These are phyloP conservation scores for Phalacrocorax carbo DNA, from an alignment of 2,113 vertebrate species.

Conservation along the genomic window DNA sequence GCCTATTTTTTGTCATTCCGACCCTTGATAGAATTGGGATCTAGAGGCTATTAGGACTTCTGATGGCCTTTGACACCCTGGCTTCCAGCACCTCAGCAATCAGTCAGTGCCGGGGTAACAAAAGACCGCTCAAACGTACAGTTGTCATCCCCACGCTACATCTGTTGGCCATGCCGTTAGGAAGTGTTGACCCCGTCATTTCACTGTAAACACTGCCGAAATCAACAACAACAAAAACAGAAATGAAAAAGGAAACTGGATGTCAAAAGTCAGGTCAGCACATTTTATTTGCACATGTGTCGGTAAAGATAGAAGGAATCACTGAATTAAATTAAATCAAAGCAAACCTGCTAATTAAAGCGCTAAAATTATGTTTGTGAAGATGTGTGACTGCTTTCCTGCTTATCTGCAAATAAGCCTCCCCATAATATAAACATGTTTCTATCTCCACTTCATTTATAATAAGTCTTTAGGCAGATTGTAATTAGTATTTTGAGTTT, in stretches of 20 bases:
- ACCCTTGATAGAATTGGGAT: not conserved
- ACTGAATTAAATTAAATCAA: constrained; percentile 59
- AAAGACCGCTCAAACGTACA: not conserved
- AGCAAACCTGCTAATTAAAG: constrained; percentile 62
- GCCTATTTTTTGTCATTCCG: not conserved
- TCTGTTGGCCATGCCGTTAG: constrained; percentile 9
- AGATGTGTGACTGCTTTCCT: constrained; percentile 43
- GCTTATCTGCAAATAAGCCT: constrained; percentile 45
- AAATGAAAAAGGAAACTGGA: not conserved
- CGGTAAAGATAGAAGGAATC: constrained; percentile 42
- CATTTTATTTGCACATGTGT: constrained; percentile 53
- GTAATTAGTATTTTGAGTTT: constrained; percentile 59
- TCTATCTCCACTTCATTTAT: constrained; percentile 51
- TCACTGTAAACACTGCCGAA: not conserved
- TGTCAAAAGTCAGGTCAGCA: constrained; percentile 45
- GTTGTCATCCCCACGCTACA: constrained; percentile 53
- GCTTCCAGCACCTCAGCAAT: constrained; percentile 12
- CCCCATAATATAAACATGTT: constrained; percentile 50
- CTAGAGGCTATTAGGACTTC: not conserved
- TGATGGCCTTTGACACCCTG: constrained; percentile 47
- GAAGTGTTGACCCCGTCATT: constrained; percentile 37
- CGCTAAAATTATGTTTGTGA: constrained; percentile 54
- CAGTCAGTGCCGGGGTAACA: not conserved
- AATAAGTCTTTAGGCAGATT: constrained; percentile 54
- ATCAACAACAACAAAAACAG: constrained; percentile 52